phyloP scores from a whole-genome alignment of 2,888 invertebrate genomes.

The Tetheella fluctuosa region DNA sequence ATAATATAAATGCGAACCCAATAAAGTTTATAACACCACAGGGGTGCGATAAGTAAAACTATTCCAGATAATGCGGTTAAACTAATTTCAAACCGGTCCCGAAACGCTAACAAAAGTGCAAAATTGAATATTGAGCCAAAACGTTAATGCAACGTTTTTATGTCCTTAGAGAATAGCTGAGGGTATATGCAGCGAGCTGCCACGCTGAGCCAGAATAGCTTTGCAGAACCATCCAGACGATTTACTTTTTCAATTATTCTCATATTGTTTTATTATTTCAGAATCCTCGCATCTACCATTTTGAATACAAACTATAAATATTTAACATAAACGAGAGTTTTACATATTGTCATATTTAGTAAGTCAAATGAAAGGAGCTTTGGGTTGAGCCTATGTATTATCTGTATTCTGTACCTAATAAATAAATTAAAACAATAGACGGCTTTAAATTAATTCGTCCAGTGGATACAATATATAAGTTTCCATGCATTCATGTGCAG shows the following conservation, averaged over 20 bases:
- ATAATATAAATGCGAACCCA: too few species aligned
- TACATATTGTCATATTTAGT: neutral
- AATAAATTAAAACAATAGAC: neutral
- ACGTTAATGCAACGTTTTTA: conserved; percentile 15
- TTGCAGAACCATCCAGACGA: conserved; percentile 4
- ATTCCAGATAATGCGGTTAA: neutral
- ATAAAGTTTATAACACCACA: neutral
- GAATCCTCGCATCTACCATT: neutral
- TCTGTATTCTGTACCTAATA: too few species aligned
- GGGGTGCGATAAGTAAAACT: neutral
- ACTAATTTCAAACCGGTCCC: conserved; percentile 10
- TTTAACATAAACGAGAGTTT: neutral
- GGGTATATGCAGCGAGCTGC: conserved; percentile 21
- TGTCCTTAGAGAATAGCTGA: conserved; percentile 22
- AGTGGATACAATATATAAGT: neutral
- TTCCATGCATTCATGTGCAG: neutral
- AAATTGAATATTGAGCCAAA: conserved; percentile 14
- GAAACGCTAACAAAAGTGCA: conserved; percentile 3
- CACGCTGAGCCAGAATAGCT: conserved; percentile 10
- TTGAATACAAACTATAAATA: neutral
- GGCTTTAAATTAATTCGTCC: neutral
- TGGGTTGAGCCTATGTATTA: too few species aligned
- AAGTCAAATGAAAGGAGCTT: neutral
- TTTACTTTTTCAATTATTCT: conserved; percentile 12
- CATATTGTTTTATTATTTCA: neutral